These are phyloP conservation scores for Branchellion lobata DNA, from an alignment of 2,888 invertebrate species.

Conservation along the genomic window DNA sequence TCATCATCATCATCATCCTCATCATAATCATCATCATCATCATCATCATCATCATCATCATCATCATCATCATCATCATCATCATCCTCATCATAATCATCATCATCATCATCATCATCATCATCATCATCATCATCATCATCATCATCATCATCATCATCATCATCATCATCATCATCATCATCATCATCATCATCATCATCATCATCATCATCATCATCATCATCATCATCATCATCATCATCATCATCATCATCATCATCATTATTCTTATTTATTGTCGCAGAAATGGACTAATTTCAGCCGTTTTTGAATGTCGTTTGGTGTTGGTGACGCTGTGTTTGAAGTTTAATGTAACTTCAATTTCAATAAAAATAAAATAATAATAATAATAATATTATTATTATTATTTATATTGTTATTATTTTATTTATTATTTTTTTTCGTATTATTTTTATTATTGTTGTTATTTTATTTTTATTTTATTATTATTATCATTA, in stretches of 20 bases:
- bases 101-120: slow-evolving; percentile 22
- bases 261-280: too few relatives aligned
- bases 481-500: too few relatives aligned
- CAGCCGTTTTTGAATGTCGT: too few relatives aligned
- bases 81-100: slow-evolving; percentile 19
- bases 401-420: too few relatives aligned
- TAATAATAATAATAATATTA: too few relatives aligned
- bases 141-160: slow-evolving; percentile 6
- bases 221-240: slow-evolving; percentile 38
- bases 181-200: slow-evolving; percentile 21
- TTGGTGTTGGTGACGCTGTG: too few relatives aligned
- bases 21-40: slow-evolving; percentile 13
- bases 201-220: too few relatives aligned
- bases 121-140: slow-evolving; percentile 35
- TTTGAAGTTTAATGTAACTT: too few relatives aligned
- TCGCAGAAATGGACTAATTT: neutral
- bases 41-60: neutral
- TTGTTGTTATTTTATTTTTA: too few relatives aligned
- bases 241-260: slow-evolving; percentile 42
- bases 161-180: slow-evolving; percentile 25
- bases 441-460: too few relatives aligned
- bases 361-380: too few relatives aligned
- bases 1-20: neutral
- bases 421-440: too few relatives aligned
- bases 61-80: slow-evolving; percentile 19